phyloP scores from a whole-genome alignment of 2,113 vertebrate genomes.

The Pangasianodon hypophthalmus region DNA sequence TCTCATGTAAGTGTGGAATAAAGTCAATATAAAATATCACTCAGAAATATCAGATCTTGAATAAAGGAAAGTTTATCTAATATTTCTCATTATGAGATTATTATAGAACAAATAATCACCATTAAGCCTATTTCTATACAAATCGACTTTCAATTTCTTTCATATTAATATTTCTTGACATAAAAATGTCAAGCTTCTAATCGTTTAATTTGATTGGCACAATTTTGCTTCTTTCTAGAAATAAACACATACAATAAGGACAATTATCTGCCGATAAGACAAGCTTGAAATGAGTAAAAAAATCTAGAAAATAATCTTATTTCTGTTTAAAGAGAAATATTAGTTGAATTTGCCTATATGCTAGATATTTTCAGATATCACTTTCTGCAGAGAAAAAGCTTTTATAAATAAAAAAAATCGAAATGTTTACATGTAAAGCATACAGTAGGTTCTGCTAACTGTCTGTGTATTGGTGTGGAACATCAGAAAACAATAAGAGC shows the following conservation, averaged over 20 bases:
- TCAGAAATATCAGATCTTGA: neutral
- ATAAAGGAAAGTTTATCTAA: neutral
- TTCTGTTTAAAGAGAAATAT: neutral
- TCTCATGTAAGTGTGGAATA: neutral
- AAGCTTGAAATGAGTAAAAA: neutral
- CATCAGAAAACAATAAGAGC: neutral
- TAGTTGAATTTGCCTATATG: neutral
- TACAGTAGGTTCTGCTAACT: neutral
- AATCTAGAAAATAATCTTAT: neutral
- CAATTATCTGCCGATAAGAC: neutral
- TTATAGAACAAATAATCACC: neutral
- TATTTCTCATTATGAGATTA: neutral
- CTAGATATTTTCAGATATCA: neutral
- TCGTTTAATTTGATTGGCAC: neutral
- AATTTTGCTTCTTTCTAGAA: neutral
- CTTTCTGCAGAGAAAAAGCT: neutral
- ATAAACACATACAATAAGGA: neutral
- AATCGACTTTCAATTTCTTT: neutral
- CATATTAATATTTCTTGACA: neutral
- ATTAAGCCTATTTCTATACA: neutral
- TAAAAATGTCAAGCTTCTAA: neutral
- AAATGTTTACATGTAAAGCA: neutral
- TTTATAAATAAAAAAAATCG: too few relatives aligned
- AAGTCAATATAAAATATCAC: neutral
- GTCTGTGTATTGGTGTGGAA: neutral